These are phyloP conservation scores for Erpornis zantholeuca DNA, from an alignment of 2,113 vertebrate genomes.

Conservation along the genomic window DNA sequence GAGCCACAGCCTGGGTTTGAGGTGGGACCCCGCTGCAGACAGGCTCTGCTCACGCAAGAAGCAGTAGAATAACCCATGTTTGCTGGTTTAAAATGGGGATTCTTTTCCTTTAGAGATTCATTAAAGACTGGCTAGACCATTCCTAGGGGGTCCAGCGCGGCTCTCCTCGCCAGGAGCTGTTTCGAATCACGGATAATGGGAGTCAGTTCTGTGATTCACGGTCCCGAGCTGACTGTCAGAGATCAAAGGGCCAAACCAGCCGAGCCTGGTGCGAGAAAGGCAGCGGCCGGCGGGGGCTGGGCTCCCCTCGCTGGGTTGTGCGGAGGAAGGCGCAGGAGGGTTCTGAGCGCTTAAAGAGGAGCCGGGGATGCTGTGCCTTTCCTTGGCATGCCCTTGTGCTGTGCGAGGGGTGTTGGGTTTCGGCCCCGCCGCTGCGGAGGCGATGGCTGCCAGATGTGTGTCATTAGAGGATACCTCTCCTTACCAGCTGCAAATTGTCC, in stretches of 20 bases:
- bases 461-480: background rate
- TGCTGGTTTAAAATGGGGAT: background rate
- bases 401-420: background rate
- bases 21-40: background rate
- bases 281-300: fast-evolving
- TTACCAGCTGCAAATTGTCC: constrained; percentile 30
- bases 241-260: background rate
- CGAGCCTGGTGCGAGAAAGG: fast-evolving
- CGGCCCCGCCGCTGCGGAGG: background rate
- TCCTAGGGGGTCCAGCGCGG: background rate
- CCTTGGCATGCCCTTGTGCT: background rate
- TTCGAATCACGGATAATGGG: background rate
- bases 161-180: background rate
- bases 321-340: background rate
- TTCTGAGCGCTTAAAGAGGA: background rate
- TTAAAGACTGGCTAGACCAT: background rate
- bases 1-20: background rate
- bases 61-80: fast-evolving
- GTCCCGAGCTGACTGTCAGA: background rate
- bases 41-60: background rate
- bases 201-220: background rate
- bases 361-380: background rate
- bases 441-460: constrained; percentile 13
- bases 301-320: background rate
- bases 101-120: background rate